Percentiles rank a stretch among this genome's conserved stretches.
phyloP scores from a whole-genome alignment of 2,113 vertebrate genomes.

The Ceuthmochares aereus region DNA sequence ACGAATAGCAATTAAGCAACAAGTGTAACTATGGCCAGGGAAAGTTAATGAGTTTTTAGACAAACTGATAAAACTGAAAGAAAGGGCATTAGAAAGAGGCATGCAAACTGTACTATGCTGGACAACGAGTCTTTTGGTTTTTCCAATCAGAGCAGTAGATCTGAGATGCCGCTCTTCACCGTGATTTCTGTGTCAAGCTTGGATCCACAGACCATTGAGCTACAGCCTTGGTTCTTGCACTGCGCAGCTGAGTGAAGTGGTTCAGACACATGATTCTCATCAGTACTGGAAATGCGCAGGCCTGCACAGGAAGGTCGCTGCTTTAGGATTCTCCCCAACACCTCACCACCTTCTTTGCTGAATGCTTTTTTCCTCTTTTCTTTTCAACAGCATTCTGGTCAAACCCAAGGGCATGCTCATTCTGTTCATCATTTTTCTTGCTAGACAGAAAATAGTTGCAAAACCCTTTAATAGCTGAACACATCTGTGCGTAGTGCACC shows the following conservation, averaged over 20 bases:
- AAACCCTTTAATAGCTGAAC: constrained; percentile 1
- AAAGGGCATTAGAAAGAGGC: neutral
- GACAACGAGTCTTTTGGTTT: neutral
- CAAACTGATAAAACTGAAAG: neutral
- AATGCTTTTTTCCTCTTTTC: neutral
- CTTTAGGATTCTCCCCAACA: neutral
- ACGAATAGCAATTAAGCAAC: neutral
- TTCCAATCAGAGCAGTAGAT: neutral
- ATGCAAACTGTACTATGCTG: neutral
- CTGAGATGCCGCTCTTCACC: neutral
- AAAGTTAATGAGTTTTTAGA: constrained; percentile 18
- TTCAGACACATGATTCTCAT: neutral
- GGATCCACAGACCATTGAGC: neutral
- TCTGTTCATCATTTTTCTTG: neutral
- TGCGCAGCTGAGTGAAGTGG: fast-evolving
- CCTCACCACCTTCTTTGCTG: neutral
- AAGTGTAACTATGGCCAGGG: neutral
- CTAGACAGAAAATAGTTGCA: constrained; percentile 22
- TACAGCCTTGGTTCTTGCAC: neutral
- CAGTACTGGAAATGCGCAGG: neutral
- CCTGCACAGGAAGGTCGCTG: neutral
- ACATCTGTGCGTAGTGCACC: neutral
- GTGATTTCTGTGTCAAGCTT: neutral
- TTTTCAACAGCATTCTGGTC: neutral
- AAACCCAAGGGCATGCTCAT: neutral